These are phyloP conservation scores for Drosophila vallismaia DNA, from an alignment of 2,888 invertebrate genomes.

Conservation along the genomic window DNA sequence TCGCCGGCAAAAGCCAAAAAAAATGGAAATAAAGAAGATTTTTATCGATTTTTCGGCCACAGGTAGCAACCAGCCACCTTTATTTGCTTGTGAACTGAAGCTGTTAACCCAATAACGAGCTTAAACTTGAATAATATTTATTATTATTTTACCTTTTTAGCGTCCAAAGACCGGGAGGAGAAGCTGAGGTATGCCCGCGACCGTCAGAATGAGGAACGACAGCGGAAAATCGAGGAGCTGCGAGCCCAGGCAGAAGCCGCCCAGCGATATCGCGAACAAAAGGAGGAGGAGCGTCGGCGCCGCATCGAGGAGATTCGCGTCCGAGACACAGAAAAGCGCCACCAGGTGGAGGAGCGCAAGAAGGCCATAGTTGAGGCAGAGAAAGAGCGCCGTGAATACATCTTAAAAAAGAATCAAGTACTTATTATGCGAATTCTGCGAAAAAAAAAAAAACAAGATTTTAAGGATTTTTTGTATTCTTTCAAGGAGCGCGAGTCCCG, in stretches of 20 bases:
- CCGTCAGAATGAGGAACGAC: slow-evolving; percentile 94
- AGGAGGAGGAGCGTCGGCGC: slow-evolving; percentile 92
- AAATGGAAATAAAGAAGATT: slow-evolving; percentile 34
- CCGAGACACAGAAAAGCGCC: slow-evolving; percentile 89
- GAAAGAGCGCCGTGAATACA: slow-evolving; percentile 92
- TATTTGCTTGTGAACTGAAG: slow-evolving; percentile 42
- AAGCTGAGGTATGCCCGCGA: slow-evolving; percentile 91
- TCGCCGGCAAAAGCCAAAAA: slow-evolving; percentile 69
- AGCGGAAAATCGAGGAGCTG: slow-evolving; percentile 94
- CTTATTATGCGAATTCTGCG: background rate
- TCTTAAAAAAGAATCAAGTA: slow-evolving; percentile 90
- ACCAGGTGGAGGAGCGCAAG: slow-evolving; percentile 93
- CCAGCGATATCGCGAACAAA: slow-evolving; percentile 94
- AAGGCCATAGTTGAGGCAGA: slow-evolving; percentile 95
- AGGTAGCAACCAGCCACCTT: slow-evolving; percentile 51
- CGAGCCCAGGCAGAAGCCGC: slow-evolving; percentile 94
- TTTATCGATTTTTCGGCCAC: slow-evolving; percentile 65
- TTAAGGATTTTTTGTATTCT: background rate
- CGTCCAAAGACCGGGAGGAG: slow-evolving; percentile 86
- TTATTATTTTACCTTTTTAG: slow-evolving; percentile 48
- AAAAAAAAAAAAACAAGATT: background rate
- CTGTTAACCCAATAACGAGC: slow-evolving; percentile 26
- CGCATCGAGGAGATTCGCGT: slow-evolving; percentile 92
- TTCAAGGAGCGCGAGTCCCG: slow-evolving; percentile 90
- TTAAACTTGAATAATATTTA: slow-evolving; percentile 2